phyloP scores from a whole-genome alignment of 2,888 invertebrate species.

The Leucophenga maculata region DNA sequence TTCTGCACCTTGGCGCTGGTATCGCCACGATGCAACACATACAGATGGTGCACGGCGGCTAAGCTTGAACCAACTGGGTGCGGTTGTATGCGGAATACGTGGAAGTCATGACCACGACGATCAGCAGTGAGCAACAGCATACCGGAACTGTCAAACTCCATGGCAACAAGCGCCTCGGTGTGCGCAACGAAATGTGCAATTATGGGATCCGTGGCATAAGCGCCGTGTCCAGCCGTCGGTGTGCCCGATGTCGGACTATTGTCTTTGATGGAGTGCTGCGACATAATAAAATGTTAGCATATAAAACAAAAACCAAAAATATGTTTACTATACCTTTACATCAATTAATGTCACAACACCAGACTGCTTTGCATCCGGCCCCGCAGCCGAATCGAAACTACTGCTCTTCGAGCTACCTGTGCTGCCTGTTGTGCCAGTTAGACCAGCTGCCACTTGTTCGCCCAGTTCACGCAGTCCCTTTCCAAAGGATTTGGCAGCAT shows the following conservation, averaged over 20 bases:
- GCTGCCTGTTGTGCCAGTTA: conserved; percentile 79
- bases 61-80: conserved; percentile 91
- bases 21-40: conserved; percentile 94
- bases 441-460: conserved; percentile 91
- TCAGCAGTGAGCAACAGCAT: conserved; percentile 92
- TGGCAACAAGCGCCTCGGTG: conserved; percentile 88
- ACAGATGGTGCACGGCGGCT: conserved; percentile 94
- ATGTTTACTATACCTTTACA: conserved; percentile 79
- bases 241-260: conserved; percentile 69
- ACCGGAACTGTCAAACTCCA: conserved; percentile 93
- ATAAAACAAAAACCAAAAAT: neutral
- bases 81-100: conserved; percentile 94
- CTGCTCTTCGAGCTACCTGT: conserved; percentile 70
- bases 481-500: conserved; percentile 94
- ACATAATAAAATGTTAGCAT: neutral
- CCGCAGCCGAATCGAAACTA: conserved; percentile 73
- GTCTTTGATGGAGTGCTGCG: conserved; percentile 68
- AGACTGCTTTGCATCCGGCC: conserved; percentile 80
- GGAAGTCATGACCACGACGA: conserved; percentile 93
- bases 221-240: conserved; percentile 63
- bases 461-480: conserved; percentile 91
- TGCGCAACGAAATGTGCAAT: conserved; percentile 92
- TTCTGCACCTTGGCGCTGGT: conserved; percentile 96
- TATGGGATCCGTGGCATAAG: conserved; percentile 76
- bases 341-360: conserved; percentile 93